A percentile compares a stretch with the other conserved stretches of the same genome.
These are phyloP conservation scores for Eupithecia centaureata DNA, from an alignment of 2,888 invertebrate species.

Conservation along the genomic window DNA sequence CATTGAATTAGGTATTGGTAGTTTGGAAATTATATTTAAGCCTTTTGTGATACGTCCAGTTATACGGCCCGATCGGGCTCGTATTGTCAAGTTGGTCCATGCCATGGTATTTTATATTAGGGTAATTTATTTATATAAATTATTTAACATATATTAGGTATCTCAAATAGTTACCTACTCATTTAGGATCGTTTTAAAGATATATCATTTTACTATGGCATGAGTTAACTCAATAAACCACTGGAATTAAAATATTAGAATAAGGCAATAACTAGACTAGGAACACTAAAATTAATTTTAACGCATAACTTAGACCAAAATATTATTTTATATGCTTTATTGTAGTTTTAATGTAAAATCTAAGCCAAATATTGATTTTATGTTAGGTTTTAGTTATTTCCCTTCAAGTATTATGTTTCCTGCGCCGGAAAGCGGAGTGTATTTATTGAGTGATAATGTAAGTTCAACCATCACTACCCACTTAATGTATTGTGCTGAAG, in stretches of 20 bases:
- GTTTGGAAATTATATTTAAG: slow-evolving; percentile 72
- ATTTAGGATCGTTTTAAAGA: slow-evolving; percentile 34
- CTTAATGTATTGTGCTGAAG: not conserved
- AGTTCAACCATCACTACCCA: slow-evolving; percentile 45
- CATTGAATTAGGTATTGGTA: slow-evolving; percentile 81
- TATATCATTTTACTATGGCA: slow-evolving; percentile 45
- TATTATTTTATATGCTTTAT: slow-evolving; percentile 83
- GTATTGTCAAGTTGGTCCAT: slow-evolving; percentile 46
- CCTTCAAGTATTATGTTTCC: slow-evolving; percentile 78
- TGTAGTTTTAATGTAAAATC: slow-evolving; percentile 80
- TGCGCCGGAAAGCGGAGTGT: slow-evolving; percentile 67
- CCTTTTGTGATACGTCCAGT: slow-evolving; percentile 83
- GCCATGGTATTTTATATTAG: slow-evolving; percentile 43
- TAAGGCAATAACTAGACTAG: slow-evolving; percentile 81
- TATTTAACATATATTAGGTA: slow-evolving; percentile 23
- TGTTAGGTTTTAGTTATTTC: slow-evolving; percentile 73
- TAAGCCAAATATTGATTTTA: slow-evolving; percentile 84
- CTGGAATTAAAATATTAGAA: slow-evolving; percentile 72
- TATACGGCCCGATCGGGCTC: slow-evolving; percentile 38
- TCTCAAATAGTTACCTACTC: slow-evolving; percentile 14
- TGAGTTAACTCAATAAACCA: slow-evolving; percentile 58
- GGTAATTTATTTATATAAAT: slow-evolving; percentile 40
- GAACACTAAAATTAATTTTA: slow-evolving; percentile 79
- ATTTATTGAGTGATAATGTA: slow-evolving; percentile 73
- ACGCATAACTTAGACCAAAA: slow-evolving; percentile 83